Evolutionary conservation across 2,113 vertebrate species (phyloP).

Genomic region (Monarcha castaneiventris): DNA sequence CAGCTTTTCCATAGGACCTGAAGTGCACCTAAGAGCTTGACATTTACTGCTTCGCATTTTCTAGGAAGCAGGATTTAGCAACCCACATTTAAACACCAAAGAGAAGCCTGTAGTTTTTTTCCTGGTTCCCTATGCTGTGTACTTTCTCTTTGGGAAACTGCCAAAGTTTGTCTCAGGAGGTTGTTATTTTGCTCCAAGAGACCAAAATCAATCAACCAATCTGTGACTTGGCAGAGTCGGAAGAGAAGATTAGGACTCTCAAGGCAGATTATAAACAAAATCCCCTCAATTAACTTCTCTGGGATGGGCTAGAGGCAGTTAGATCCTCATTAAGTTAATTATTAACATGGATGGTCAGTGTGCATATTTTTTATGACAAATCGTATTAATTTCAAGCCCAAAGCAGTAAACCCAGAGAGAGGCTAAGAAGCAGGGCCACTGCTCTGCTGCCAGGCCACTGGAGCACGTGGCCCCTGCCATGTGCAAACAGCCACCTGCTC

Average conservation of each 20-base stretch:
- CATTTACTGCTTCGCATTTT: not conserved
- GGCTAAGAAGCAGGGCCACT: not conserved
- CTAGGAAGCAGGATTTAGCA: not conserved
- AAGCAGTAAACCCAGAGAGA: not conserved
- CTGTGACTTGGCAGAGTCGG: slow-evolving; percentile 13
- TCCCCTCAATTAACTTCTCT: slow-evolving; percentile 63
- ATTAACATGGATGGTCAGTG: slow-evolving; percentile 36
- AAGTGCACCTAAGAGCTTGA: not conserved
- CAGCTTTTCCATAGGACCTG: not conserved
- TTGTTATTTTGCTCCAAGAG: slow-evolving; percentile 69
- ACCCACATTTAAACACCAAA: not conserved
- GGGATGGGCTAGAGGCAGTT: not conserved
- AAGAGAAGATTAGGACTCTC: slow-evolving; percentile 66
- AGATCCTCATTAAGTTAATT: slow-evolving; percentile 74
- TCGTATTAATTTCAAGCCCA: slow-evolving; percentile 8
- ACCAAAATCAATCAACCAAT: slow-evolving; percentile 73
- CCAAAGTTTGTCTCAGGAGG: slow-evolving; percentile 55
- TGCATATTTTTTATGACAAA: slow-evolving; percentile 39
- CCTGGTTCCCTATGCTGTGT: not conserved
- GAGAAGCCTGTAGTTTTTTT: not conserved
- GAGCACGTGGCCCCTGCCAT: not conserved
- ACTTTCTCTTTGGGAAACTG: slow-evolving; percentile 45
- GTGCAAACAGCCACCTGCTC: not conserved
- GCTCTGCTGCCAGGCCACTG: not conserved
- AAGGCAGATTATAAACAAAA: slow-evolving; percentile 70